Evolutionary conservation across 2,797 vertebrate genomes (phyloP).

Genomic region (Pangasius djambal): DNA sequence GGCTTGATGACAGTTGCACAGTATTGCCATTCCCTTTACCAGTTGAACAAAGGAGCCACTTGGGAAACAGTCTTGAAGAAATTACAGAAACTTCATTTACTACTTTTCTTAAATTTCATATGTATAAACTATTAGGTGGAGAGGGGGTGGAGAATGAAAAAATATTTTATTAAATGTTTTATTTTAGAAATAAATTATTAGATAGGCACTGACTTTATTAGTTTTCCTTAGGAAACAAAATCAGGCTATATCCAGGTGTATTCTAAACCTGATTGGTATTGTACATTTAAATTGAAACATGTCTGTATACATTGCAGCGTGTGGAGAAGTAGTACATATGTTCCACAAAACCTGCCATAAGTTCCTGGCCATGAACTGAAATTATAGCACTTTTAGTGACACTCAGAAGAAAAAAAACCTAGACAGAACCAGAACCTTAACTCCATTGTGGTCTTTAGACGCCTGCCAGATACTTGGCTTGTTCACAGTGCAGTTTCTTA

Average conservation of each 20-base stretch:
- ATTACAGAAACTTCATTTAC: not conserved
- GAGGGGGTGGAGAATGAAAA: not conserved
- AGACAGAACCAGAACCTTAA: constrained; percentile 42
- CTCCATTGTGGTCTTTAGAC: constrained; percentile 51
- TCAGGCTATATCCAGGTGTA: not conserved
- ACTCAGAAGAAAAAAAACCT: not conserved
- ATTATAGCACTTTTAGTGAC: constrained; percentile 24
- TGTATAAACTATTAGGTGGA: not conserved
- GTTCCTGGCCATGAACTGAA: constrained; percentile 50
- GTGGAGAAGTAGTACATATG: not conserved
- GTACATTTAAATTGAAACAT: not conserved
- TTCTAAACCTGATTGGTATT: not conserved
- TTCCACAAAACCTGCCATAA: not conserved
- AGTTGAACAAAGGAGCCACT: not conserved
- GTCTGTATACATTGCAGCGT: not conserved
- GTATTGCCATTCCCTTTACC: not conserved
- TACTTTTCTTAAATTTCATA: not conserved
- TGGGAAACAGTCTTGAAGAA: not conserved
- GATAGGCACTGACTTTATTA: not conserved
- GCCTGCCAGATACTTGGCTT: constrained; percentile 60
- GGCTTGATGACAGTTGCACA: not conserved
- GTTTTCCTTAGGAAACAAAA: not conserved
- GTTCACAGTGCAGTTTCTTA: constrained; percentile 31
- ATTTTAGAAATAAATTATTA: not conserved
- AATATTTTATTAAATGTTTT: not conserved